These are phyloP conservation scores for Pogonophryne albipinna DNA, from an alignment of 2,797 vertebrate species.

Conservation along the genomic window DNA sequence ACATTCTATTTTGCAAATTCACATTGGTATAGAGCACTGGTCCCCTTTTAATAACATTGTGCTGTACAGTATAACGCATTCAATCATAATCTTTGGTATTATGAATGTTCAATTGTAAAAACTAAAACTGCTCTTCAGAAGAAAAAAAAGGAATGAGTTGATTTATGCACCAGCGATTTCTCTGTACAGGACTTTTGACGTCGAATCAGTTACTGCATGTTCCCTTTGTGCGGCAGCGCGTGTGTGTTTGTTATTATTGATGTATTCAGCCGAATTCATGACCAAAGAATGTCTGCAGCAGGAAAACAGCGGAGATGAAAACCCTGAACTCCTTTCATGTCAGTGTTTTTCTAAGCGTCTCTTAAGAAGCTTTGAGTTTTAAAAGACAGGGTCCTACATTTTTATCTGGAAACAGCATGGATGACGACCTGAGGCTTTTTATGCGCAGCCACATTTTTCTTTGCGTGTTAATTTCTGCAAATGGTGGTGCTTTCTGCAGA, in stretches of 20 bases:
- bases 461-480: conserved; percentile 47
- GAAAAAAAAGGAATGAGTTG: background rate
- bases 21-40: background rate
- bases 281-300: conserved; percentile 83
- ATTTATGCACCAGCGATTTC: conserved; percentile 27
- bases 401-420: conserved; percentile 43
- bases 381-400: conserved; percentile 44
- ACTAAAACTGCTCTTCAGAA: background rate
- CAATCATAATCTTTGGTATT: background rate
- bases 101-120: background rate
- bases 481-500: conserved; percentile 68
- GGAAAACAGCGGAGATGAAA: conserved; percentile 51
- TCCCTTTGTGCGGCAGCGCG: conserved; percentile 66
- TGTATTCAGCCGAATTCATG: conserved; percentile 67
- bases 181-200: conserved; percentile 3
- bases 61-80: background rate
- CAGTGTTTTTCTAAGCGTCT: conserved; percentile 62
- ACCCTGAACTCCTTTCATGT: conserved; percentile 44
- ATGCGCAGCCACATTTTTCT: conserved; percentile 55
- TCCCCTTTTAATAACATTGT: background rate
- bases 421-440: conserved; percentile 36
- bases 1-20: conserved; percentile 1
- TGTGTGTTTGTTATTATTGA: conserved; percentile 36
- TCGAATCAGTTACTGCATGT: conserved; percentile 46
- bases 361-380: conserved; percentile 49